Base-by-base conservation (phyloP, 2,113 vertebrate genomes). In the Sminthopsis crassicaudata region DNA sequence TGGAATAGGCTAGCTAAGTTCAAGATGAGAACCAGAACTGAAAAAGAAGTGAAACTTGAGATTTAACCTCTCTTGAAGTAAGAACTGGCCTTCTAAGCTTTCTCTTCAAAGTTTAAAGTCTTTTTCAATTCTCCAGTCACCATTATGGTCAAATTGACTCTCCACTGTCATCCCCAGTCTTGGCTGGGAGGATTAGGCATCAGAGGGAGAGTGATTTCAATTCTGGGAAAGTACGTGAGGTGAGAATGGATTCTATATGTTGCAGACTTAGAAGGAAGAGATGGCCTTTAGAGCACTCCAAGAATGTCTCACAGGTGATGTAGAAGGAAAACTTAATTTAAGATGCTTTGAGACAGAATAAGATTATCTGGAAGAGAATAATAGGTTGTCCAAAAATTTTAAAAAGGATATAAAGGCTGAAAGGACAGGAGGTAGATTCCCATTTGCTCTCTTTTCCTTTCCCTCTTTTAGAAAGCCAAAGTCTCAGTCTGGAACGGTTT, bases 11-110 rank as follows among this genome's bases (percentile, higher is more conserved):
- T 96, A 95, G 96, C 97, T 51, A 91, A 94, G 95, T 95, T 97
- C 92, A 95, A 96, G 88, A 96, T 89, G 91, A 91, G 96, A 96
- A 95, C 97, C 97, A 96, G 91, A 19, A 16, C 89, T 97, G 92
- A 92, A 96, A 97, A 95, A 97, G 97, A 97, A 96, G 92, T 91
- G 95, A 93, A 94, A 60, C 96, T 97, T 90, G 93, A 95, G 94
- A 52, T 91, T 24, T 95, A 93, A 96, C 93, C 91, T 90, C 30
- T 92, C 93, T 88, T 67, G 30, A 67, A 36, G 94, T 96, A 94
- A 96, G 60, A 93, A 95, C 57, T 92, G 94, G 95, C 92, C 94
- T 95, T n/a, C 50, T 2, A 67, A 57, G 93, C 91, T 53, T 84
- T 92, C 30, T 96, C 54, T 76, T 36, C 46, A 96, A 94, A 84